These are phyloP conservation scores for Thereva unica DNA, from an alignment of 2,888 invertebrate species.

Conservation along the genomic window DNA sequence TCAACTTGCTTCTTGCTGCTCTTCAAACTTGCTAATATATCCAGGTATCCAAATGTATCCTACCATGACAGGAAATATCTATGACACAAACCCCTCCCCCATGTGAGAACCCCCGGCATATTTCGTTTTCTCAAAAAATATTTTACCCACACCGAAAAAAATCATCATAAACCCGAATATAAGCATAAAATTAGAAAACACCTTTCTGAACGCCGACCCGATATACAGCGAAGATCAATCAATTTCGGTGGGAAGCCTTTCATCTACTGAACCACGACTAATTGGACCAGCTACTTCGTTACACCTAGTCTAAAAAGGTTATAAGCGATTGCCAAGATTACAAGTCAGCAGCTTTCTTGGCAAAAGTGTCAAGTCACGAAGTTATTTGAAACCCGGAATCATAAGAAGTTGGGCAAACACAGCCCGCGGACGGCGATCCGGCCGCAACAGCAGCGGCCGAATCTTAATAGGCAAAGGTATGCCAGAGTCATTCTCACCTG, in stretches of 20 bases:
- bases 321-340: conserved; percentile 15
- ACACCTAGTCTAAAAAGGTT: conserved; percentile 35
- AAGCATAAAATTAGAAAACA: conserved; percentile 31
- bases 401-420: no score
- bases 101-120: no score
- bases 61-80: no score
- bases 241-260: conserved; percentile 20
- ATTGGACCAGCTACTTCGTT: conserved; percentile 40
- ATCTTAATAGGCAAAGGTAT: background rate
- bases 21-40: no score
- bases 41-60: no score
- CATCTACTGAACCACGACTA: conserved; percentile 25
- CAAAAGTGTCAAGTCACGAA: conserved; percentile 23
- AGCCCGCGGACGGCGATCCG: no score
- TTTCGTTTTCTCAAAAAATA: no score
- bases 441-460: background rate
- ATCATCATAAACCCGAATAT: background rate
- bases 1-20: no score
- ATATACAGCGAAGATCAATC: conserved; percentile 10
- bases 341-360: no score
- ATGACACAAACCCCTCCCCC: no score
- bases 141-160: no score
- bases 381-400: conserved; percentile 3
- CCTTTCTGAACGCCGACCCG: conserved; percentile 10
- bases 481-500: conserved; percentile 20